phyloP scores from a whole-genome alignment of 2,113 vertebrate genomes.

The Arothron firmamentum region DNA sequence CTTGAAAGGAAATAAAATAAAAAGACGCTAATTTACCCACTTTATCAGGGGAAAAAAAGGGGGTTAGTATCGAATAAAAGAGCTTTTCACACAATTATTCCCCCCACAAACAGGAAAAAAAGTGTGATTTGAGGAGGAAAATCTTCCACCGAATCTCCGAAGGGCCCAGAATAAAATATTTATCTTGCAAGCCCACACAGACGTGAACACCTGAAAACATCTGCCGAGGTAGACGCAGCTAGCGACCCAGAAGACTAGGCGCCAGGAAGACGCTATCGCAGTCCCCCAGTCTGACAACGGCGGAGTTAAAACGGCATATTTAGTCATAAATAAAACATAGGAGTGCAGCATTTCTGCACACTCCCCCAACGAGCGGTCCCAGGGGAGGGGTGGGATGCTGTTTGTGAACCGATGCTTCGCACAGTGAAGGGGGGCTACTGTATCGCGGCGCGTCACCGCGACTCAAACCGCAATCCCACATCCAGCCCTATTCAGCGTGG shows the following conservation, averaged over 20 bases:
- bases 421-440: slow-evolving; percentile 54
- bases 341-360: slow-evolving; percentile 65
- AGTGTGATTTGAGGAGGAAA: slow-evolving; percentile 47
- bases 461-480: slow-evolving; percentile 59
- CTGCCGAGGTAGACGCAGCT: slow-evolving; percentile 57
- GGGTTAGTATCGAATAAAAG: slow-evolving; percentile 22
- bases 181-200: slow-evolving; percentile 60
- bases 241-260: slow-evolving; percentile 58
- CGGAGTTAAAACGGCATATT: slow-evolving; percentile 70
- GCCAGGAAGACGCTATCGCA: slow-evolving; percentile 54
- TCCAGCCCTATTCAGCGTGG: slow-evolving; percentile 61
- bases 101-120: slow-evolving; percentile 2
- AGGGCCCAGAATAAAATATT: slow-evolving; percentile 55
- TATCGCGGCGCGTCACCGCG: slow-evolving; percentile 60
- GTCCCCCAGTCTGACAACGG: slow-evolving; percentile 61
- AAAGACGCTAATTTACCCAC: slow-evolving; percentile 3
- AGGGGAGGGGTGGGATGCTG: slow-evolving; percentile 59
- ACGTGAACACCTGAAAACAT: slow-evolving; percentile 68
- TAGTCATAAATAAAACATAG: slow-evolving; percentile 76
- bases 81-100: slow-evolving; percentile 6
- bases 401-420: slow-evolving; percentile 68
- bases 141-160: slow-evolving; percentile 44
- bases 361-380: slow-evolving; percentile 65
- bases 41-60: too few species aligned
- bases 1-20: slow-evolving; percentile 34